Evolutionary conservation across 1,140 invertebrate species (phyloP), one percentile per base, ranked within the genome.

Genomic region (Wasmannia auropunctata): DNA sequence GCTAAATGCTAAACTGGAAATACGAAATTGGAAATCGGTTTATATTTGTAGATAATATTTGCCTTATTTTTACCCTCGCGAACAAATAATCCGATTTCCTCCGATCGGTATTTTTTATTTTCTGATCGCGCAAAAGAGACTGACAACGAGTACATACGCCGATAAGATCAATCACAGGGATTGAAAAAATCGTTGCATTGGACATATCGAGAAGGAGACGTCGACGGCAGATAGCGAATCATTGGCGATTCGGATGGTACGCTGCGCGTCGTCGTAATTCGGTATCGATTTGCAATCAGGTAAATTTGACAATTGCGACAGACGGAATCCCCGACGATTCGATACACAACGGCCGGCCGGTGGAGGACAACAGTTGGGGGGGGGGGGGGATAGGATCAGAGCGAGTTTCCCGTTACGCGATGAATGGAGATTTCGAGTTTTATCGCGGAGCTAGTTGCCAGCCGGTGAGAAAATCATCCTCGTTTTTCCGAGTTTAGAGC

Each of bases 251-350:
- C 28, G 58, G 14, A 37, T 14, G 60, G 28, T 54, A 67, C 31
- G 62, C 43, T 80, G 76, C 14, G 43, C 54, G 56, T 46, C 16
- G 65, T 46, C 34, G 87, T 75, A 62, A 85, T 85, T 37, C 86
- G 72, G 89, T 94, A 94, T 95, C 92, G 93, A 94, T 94, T 94
- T 92, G 93, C 92, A 93, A 93, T 95, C 94, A 93, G 90, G 91
- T 91, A 94, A 94, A 95, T 94, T 81, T 94, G 93, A 94, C 93
- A 95, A 94, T 91, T 88, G 91, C 91, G 90, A 87, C 92, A 92
- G 93, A 94, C 94, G 92, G 91, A 91, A 88, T 37, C 60, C 16
- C 60, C 63, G 86, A 91, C 83, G 86, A 86, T 72, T 87, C 74
- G 83, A 85, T 86, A 86, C 74, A 88, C 69, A 88, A 91, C 80